These are phyloP conservation scores for Myotis davidii DNA, from an alignment of 2,113 vertebrate species.

Conservation along the genomic window DNA sequence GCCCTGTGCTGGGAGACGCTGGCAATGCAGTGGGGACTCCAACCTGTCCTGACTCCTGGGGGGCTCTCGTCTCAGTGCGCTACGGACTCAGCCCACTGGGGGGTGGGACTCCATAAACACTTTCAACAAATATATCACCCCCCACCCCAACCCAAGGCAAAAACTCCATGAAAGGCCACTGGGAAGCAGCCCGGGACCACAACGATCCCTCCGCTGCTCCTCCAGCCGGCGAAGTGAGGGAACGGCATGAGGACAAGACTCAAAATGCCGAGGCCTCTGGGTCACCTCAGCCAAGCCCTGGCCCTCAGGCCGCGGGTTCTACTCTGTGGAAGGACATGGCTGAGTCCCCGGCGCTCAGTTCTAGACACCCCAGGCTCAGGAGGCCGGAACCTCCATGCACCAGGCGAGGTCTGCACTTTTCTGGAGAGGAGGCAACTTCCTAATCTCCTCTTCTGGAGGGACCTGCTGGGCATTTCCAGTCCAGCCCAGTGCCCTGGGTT, in stretches of 20 bases:
- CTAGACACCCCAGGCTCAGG: neutral
- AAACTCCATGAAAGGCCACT: neutral
- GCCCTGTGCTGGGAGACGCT: neutral
- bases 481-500: neutral
- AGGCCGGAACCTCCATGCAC: neutral
- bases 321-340: neutral
- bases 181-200: neutral
- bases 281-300: neutral
- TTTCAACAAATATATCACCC: neutral
- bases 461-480: neutral
- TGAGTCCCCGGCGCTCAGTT: neutral
- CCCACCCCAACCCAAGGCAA: neutral
- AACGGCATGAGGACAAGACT: neutral
- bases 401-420: neutral
- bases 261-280: neutral
- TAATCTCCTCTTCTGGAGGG: neutral
- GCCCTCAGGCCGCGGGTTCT: neutral
- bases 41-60: neutral
- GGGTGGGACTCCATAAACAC: neutral
- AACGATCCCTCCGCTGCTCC: rapidly evolving
- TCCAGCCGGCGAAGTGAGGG: neutral
- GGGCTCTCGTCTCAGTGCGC: neutral
- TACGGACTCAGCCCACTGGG: neutral
- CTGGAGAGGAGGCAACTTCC: neutral
- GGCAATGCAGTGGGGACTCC: neutral